These are phyloP conservation scores for Fistularia commersonii DNA, from an alignment of 2,797 vertebrate species.

Conservation along the genomic window DNA sequence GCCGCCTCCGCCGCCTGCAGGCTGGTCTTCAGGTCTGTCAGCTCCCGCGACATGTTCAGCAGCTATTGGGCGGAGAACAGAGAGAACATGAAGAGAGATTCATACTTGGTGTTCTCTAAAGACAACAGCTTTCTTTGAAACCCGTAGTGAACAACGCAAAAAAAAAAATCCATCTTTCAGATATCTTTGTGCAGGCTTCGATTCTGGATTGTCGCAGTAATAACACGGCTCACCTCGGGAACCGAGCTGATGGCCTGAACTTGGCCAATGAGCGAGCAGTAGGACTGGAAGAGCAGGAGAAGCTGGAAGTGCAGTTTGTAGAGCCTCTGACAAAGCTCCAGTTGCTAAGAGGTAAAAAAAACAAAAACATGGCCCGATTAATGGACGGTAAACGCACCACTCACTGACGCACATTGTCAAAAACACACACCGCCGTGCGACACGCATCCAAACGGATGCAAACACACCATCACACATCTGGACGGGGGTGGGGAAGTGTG, in stretches of 20 bases:
- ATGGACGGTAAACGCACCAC: background rate
- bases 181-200: too few relatives aligned
- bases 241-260: conserved; percentile 93
- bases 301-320: conserved; percentile 99
- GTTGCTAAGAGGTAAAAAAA: conserved; percentile 77
- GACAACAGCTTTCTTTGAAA: background rate
- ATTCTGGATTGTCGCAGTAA: background rate
- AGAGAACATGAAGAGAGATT: background rate
- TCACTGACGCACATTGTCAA: background rate
- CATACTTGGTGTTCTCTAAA: background rate
- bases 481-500: too few relatives aligned
- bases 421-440: background rate
- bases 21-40: conserved; percentile 88
- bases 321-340: conserved; percentile 96
- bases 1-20: conserved; percentile 89
- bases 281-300: conserved; percentile 96
- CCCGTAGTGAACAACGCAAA: background rate
- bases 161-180: too few relatives aligned
- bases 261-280: conserved; percentile 97
- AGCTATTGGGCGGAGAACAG: conserved; percentile 70
- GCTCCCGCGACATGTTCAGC: conserved; percentile 96
- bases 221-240: conserved; percentile 84
- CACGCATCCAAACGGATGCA: conserved; percentile 15
- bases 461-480: conserved; percentile 7
- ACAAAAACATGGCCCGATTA: conserved; percentile 16